phyloP scores from a whole-genome alignment of 2,888 invertebrate genomes.

The Stictocephala bisonia region DNA sequence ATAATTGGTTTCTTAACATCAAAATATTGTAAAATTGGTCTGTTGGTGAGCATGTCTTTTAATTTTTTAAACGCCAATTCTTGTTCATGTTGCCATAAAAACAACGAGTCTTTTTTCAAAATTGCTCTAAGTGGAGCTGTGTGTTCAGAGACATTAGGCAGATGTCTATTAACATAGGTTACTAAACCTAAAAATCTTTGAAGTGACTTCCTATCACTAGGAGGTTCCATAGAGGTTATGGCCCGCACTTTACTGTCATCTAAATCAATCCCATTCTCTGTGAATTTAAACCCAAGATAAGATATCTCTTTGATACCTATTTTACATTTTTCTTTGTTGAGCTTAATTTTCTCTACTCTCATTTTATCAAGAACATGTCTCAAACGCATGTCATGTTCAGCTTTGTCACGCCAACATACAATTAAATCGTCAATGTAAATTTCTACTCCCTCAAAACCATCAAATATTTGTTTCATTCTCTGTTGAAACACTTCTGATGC shows the following conservation, averaged over 20 bases:
- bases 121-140: slow-evolving; percentile 51
- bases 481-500: slow-evolving; percentile 60
- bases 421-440: slow-evolving; percentile 60
- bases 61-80: no score
- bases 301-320: slow-evolving; percentile 8
- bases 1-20: no score
- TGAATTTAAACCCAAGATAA: slow-evolving; percentile 22
- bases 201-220: slow-evolving; percentile 57
- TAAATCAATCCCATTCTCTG: neutral
- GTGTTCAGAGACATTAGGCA: slow-evolving; percentile 54
- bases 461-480: slow-evolving; percentile 47
- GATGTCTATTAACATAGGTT: slow-evolving; percentile 57
- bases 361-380: slow-evolving; percentile 16
- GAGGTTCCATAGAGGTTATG: slow-evolving; percentile 54
- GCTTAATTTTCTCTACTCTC: slow-evolving; percentile 21
- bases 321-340: slow-evolving; percentile 22
- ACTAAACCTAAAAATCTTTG: slow-evolving; percentile 59
- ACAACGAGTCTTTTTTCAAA: slow-evolving; percentile 53
- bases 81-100: no score
- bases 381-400: slow-evolving; percentile 4
- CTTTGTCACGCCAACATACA: slow-evolving; percentile 47
- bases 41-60: no score
- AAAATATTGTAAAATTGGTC: no score
- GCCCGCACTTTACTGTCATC: slow-evolving; percentile 53
- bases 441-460: slow-evolving; percentile 56